Percentiles rank a stretch among this genome's conserved stretches.
These are phyloP conservation scores for Pteronura brasiliensis DNA, from an alignment of 2,113 vertebrate species.

Conservation along the genomic window DNA sequence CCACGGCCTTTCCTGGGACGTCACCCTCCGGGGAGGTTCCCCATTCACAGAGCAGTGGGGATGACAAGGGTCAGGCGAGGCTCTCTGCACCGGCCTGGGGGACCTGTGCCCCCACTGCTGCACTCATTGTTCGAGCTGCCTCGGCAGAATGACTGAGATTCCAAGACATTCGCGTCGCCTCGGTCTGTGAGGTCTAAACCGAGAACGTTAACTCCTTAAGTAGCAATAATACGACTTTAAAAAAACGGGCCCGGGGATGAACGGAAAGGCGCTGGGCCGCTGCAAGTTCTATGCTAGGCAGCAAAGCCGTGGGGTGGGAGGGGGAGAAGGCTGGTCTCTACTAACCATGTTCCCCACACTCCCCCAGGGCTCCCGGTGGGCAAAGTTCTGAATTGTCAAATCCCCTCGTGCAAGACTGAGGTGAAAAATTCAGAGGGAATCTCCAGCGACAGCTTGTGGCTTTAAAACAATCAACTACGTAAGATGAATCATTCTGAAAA, in stretches of 20 bases:
- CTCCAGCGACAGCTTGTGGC: not conserved
- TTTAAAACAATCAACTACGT: not conserved
- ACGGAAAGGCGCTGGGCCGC: fast-evolving
- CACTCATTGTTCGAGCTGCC: not conserved
- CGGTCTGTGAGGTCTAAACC: not conserved
- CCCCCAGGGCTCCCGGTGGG: not conserved
- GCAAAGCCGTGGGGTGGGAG: too few relatives aligned
- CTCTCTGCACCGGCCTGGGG: not conserved
- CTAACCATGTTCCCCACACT: not conserved
- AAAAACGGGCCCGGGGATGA: fast-evolving
- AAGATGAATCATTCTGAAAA: not conserved
- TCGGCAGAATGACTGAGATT: not conserved
- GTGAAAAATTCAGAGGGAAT: not conserved
- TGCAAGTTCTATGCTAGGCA: not conserved
- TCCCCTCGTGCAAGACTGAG: not conserved
- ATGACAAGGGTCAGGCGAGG: fast-evolving
- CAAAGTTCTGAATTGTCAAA: not conserved
- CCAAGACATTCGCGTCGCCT: fast-evolving
- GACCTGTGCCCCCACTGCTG: not conserved
- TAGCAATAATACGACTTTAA: fast-evolving
- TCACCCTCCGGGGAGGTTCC: not conserved
- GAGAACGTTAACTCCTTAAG: not conserved
- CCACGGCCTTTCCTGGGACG: fast-evolving
- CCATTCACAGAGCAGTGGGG: not conserved
- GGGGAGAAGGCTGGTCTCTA: not conserved